These are phyloP conservation scores for Portevinia maculata DNA, from an alignment of 2,888 invertebrate species.

Conservation along the genomic window DNA sequence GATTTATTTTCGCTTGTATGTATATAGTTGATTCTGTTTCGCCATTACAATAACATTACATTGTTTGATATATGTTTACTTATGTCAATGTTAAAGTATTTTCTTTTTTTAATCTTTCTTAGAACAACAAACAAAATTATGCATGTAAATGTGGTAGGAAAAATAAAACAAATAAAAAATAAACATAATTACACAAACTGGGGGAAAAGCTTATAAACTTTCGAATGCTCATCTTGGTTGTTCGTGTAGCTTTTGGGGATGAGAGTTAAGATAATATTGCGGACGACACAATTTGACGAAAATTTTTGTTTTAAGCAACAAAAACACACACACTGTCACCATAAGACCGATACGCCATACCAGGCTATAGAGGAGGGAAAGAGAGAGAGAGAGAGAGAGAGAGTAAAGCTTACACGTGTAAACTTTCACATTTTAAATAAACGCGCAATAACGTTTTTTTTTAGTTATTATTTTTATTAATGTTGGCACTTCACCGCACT, in stretches of 20 bases:
- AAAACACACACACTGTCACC: conserved; percentile 43
- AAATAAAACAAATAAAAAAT: conserved; percentile 16
- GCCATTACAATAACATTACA: conserved; percentile 15
- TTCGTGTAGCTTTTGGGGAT: conserved; percentile 10
- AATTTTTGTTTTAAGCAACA: conserved; percentile 32
- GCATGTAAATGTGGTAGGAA: conserved; percentile 12
- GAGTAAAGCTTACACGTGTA: neutral
- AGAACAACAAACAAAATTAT: conserved; percentile 54
- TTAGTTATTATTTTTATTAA: conserved; percentile 20
- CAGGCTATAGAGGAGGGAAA: conserved; percentile 2
- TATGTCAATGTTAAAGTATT: conserved; percentile 14
- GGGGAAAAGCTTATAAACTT: conserved; percentile 13
- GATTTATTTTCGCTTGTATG: conserved; percentile 50
- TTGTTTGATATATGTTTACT: neutral
- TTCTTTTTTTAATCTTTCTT: conserved; percentile 1
- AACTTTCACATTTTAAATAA: conserved; percentile 10
- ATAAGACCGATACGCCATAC: conserved; percentile 1
- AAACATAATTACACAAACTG: conserved; percentile 27
- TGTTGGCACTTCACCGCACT: conserved; percentile 8
- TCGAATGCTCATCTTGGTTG: conserved; percentile 20
- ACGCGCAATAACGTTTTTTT: conserved; percentile 64
- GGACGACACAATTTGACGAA: conserved; percentile 26
- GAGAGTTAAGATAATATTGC: neutral
- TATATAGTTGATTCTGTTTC: conserved; percentile 22
- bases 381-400: conserved; percentile 27